Percentiles rank a stretch among this genome's conserved stretches.
Evolutionary conservation across 1,140 invertebrate species (phyloP).

Genomic region (Mylabris phalerata): DNA sequence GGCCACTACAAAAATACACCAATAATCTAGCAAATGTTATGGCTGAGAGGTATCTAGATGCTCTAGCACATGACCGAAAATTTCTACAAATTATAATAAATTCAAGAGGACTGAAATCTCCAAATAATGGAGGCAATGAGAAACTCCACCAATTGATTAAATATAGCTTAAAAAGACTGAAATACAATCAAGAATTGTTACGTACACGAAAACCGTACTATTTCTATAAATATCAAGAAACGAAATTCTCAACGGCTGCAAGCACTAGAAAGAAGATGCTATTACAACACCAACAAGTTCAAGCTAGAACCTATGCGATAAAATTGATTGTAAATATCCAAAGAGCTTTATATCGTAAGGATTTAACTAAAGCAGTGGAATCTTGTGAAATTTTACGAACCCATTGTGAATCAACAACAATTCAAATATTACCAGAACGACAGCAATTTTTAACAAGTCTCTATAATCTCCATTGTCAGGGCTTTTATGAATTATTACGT

Average conservation of each 20-base stretch:
- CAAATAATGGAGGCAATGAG: slow-evolving; percentile 44
- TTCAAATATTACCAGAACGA: slow-evolving; percentile 32
- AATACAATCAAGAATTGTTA: slow-evolving; percentile 45
- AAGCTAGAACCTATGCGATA: slow-evolving; percentile 43
- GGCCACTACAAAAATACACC: slow-evolving; percentile 44
- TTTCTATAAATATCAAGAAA: slow-evolving; percentile 48
- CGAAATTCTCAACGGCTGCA: slow-evolving; percentile 43
- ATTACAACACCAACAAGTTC: slow-evolving; percentile 41
- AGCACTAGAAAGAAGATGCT: slow-evolving; percentile 43
- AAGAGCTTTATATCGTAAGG: slow-evolving; percentile 41
- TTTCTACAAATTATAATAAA: slow-evolving; percentile 44
- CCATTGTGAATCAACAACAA: slow-evolving; percentile 34
- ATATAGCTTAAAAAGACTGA: slow-evolving; percentile 44
- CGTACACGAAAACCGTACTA: slow-evolving; percentile 49
- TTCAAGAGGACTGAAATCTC: slow-evolving; percentile 43
- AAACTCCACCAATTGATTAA: slow-evolving; percentile 42
- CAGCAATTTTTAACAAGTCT: slow-evolving; percentile 30
- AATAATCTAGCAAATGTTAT: slow-evolving; percentile 44
- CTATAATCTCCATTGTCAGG: slow-evolving; percentile 30
- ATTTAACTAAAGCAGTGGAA: slow-evolving; percentile 42
- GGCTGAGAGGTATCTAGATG: slow-evolving; percentile 50
- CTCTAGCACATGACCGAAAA: slow-evolving; percentile 49
- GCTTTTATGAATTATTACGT: slow-evolving; percentile 31
- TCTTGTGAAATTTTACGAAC: slow-evolving; percentile 43
- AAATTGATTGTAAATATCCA: slow-evolving; percentile 42